Evolutionary conservation across 1,140 invertebrate genomes (phyloP), one percentile per base, ranked within the genome.

Genomic region (Bombus pascuorum): DNA sequence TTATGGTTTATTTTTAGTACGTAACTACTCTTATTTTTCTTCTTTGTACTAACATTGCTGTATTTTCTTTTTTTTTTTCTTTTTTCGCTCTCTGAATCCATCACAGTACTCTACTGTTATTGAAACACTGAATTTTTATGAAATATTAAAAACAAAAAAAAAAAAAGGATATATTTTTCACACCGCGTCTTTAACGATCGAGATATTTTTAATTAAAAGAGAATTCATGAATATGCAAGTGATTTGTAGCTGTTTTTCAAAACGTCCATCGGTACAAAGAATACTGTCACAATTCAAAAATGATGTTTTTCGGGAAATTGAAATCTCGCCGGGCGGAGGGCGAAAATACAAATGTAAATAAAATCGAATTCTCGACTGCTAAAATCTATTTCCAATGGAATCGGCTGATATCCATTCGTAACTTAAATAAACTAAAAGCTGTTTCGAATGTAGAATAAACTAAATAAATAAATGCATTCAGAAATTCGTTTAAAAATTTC

Each of bases 311-410:
- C 42, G 72, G 72, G 71, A 76, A 76, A 83, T 76, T 76, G 72
- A 83, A 83, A 83, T 83, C 72, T 47, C 53, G 53, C 1, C 39
- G 10, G 32, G 37, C 53, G 32, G 28, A 32, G 34, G 39, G 22
- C 32, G 70, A 42, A 74, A 76, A 83, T 83, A 83, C 73, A 74
- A 83, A 83, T 83, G 81, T 76, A 83, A 83, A 83, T 83, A 83
- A 83, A 75, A 83, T 83, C 81, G 59, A 18, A 42, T 34, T 39
- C 10, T 15, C 66, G n/a, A 8, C 81, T 25, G 81, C 32, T 83
- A 76, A 83, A 83, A 83, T 76, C 81, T 83, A 83, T 83, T 66
- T 83, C 81, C 15, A 75, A 76, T 65, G 25, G 72, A n/a, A 83
- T 76, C 81, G 57, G 73, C 65, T 39, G 72, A 62, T 66, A 76